Percentiles rank a stretch among this genome's conserved stretches.
phyloP scores from a whole-genome alignment of 2,113 vertebrate species.

The Heteronetta atricapilla region DNA sequence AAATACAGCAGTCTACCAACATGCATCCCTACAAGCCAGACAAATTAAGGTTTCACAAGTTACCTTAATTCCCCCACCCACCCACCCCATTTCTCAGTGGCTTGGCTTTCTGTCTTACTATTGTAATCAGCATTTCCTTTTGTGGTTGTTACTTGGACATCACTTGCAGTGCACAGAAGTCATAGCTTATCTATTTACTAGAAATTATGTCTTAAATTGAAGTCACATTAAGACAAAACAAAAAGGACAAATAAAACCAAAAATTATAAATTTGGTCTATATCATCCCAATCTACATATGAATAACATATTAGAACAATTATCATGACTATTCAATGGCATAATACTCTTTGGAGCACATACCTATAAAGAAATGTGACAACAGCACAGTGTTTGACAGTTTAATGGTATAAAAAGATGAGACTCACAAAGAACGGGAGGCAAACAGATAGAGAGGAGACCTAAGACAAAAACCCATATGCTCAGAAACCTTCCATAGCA shows the following conservation, averaged over 20 bases:
- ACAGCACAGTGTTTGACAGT: neutral
- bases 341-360: neutral
- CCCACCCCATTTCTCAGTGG: neutral
- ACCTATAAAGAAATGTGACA: neutral
- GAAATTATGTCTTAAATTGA: neutral
- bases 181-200: neutral
- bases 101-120: neutral
- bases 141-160: neutral
- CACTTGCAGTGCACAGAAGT: neutral
- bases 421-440: neutral
- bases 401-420: conserved; percentile 36
- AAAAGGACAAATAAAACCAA: neutral
- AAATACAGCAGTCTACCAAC: conserved; percentile 3
- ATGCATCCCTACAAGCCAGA: neutral
- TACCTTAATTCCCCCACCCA: neutral
- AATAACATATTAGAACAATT: neutral
- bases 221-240: neutral
- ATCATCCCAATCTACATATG: neutral
- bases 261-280: conserved; percentile 24
- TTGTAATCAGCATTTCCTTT: neutral
- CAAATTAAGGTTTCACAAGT: neutral
- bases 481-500: neutral
- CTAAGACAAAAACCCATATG: neutral
- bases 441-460: neutral
- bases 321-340: neutral